phyloP scores from a whole-genome alignment of 2,797 vertebrate species.

The Arremon brunneinucha region DNA sequence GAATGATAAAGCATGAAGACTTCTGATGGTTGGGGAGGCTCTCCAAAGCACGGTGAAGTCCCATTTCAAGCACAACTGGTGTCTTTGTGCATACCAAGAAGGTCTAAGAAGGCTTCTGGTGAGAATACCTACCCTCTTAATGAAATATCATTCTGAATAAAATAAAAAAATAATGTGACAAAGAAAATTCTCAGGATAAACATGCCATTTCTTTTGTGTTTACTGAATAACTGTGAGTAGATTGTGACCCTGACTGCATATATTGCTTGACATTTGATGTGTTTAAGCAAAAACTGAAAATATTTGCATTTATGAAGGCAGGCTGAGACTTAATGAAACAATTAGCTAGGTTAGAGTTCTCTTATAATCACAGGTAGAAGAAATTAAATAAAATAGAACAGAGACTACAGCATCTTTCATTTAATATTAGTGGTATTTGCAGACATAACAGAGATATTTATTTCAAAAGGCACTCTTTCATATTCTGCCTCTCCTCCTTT shows the following conservation, averaged over 20 bases:
- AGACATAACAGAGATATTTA: not conserved
- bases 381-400: not conserved
- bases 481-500: not conserved
- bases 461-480: not conserved
- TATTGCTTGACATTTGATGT: not conserved
- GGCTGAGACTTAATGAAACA: not conserved
- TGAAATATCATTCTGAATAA: not conserved
- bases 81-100: not conserved
- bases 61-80: not conserved
- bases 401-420: not conserved
- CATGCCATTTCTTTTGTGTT: not conserved
- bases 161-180: not conserved
- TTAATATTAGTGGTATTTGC: not conserved
- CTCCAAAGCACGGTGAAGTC: not conserved
- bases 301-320: not conserved
- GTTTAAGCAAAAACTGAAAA: not conserved
- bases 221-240: not conserved
- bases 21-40: not conserved
- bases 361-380: not conserved
- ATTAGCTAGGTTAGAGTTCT: not conserved
- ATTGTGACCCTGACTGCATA: not conserved
- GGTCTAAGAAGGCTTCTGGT: not conserved
- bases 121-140: not conserved
- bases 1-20: not conserved
- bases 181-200: not conserved